phyloP scores from a whole-genome alignment of 2,113 vertebrate genomes.

The Microtus montanus region DNA sequence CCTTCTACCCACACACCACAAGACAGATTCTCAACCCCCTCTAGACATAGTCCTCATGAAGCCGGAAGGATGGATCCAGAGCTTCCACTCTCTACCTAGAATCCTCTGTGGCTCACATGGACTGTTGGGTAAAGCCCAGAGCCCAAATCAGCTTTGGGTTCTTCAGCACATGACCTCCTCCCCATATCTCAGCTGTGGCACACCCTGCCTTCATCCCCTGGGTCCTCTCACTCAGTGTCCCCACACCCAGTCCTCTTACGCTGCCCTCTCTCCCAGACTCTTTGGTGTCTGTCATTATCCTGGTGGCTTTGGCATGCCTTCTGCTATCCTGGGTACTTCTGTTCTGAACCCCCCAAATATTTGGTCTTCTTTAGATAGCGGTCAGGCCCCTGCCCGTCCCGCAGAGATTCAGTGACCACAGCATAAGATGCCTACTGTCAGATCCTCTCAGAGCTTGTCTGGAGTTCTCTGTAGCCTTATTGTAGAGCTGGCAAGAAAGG shows the following conservation, averaged over 20 bases:
- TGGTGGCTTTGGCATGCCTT: rapidly evolving
- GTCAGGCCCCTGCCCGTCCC: too few relatives aligned
- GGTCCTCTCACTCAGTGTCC: rapidly evolving
- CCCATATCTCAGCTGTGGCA: rapidly evolving
- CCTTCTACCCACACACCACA: not conserved
- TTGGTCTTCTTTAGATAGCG: not conserved
- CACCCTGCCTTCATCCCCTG: rapidly evolving
- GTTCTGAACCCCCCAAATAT: not conserved
- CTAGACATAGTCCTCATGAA: rapidly evolving
- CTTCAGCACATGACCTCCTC: rapidly evolving
- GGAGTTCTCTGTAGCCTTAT: too few relatives aligned
- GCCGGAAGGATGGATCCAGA: not conserved
- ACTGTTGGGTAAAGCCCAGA: not conserved
- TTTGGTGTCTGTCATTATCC: not conserved
- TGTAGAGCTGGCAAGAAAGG: not conserved
- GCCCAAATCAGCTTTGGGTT: not conserved
- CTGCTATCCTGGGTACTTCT: not conserved
- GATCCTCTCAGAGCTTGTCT: rapidly evolving
- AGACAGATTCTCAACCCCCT: not conserved
- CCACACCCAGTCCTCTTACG: not conserved
- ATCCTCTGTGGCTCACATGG: not conserved
- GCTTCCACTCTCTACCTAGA: not conserved
- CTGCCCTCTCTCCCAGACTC: not conserved
- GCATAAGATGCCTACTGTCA: rapidly evolving
- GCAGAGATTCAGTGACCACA: not conserved